Evolutionary conservation across 2,113 vertebrate genomes (phyloP).

Genomic region (Oreocharis arfaki): DNA sequence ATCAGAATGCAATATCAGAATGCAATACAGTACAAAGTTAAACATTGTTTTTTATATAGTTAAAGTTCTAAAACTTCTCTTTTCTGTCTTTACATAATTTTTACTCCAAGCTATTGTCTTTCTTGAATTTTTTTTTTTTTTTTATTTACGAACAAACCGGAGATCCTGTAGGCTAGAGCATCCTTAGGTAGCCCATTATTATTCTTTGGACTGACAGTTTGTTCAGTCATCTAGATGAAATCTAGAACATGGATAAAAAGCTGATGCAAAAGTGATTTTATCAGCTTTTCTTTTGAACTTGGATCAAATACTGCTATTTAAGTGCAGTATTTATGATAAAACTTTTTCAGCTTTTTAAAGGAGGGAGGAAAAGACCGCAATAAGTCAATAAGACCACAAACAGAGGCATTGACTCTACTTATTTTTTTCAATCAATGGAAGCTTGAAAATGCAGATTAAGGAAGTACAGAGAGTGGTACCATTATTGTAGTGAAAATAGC

Average conservation of each 20-base stretch:
- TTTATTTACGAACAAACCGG: background rate
- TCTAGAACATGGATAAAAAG: background rate
- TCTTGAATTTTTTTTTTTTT: background rate
- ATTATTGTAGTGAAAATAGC: background rate
- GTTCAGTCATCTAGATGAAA: background rate
- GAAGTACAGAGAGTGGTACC: background rate
- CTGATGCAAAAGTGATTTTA: background rate
- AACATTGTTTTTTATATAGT: background rate
- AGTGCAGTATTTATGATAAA: background rate
- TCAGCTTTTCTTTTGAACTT: background rate
- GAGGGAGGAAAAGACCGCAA: background rate
- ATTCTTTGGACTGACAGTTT: background rate
- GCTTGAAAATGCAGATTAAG: background rate
- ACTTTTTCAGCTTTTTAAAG: background rate
- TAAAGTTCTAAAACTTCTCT: background rate
- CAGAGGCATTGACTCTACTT: background rate
- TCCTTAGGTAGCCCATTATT: background rate
- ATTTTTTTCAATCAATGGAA: background rate
- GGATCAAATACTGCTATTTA: background rate
- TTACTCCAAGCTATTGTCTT: background rate
- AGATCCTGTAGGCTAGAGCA: background rate
- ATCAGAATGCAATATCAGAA: background rate
- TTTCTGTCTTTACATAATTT: background rate
- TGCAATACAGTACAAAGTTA: background rate
- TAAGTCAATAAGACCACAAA: background rate